phyloP scores from a whole-genome alignment of 2,888 invertebrate species.

The Strigamia transsilvanica region DNA sequence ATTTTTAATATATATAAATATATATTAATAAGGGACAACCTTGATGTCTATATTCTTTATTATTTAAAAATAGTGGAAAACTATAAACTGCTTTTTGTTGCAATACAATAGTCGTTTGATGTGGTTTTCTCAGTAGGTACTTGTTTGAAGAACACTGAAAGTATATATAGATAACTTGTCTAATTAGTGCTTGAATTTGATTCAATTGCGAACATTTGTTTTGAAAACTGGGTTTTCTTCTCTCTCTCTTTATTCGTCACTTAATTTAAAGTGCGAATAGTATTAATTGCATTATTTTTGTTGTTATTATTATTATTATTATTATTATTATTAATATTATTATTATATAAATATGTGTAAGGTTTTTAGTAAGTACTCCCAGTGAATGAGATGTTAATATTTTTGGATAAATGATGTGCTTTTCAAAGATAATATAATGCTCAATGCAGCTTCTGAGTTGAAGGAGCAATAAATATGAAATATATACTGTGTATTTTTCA shows the following conservation, averaged over 20 bases:
- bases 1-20: background rate
- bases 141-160: background rate
- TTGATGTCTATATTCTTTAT: background rate
- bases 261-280: background rate
- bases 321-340: background rate
- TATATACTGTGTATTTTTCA: background rate
- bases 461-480: background rate
- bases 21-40: background rate
- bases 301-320: background rate
- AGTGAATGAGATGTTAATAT: slow-evolving; percentile 6
- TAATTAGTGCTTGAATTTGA: background rate
- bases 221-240: slow-evolving; percentile 8
- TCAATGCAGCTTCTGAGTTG: background rate
- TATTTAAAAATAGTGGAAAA: background rate
- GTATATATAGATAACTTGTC: background rate
- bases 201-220: background rate
- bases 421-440: background rate
- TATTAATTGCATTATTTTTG: background rate
- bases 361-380: background rate
- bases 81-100: background rate
- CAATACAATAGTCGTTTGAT: background rate
- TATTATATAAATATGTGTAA: background rate
- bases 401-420: background rate
- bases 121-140: background rate
- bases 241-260: background rate